These are phyloP conservation scores for Fratercula arctica DNA, from an alignment of 2,797 vertebrate species.

Conservation along the genomic window DNA sequence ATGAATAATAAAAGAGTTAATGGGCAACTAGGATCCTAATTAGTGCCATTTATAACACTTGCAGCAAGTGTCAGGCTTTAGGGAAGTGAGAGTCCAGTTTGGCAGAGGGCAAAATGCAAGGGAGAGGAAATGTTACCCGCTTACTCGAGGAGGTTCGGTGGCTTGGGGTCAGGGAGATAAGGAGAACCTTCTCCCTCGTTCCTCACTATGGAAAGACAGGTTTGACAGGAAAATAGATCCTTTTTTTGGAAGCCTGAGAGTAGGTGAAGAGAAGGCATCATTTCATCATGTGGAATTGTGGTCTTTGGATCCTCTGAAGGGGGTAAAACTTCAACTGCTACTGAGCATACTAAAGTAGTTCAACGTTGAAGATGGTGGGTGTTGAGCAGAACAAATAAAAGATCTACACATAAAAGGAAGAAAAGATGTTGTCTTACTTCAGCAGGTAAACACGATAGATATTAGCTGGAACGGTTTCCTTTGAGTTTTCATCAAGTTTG, in stretches of 20 bases:
- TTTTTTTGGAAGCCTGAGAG: neutral
- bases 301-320: neutral
- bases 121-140: neutral
- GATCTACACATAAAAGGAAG: neutral
- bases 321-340: neutral
- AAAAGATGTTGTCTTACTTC: neutral
- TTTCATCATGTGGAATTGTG: neutral
- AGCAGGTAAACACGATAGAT: neutral
- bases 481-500: neutral
- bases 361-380: fast-evolving
- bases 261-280: neutral
- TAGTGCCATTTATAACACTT: neutral
- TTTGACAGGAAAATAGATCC: neutral
- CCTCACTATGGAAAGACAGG: neutral
- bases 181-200: neutral
- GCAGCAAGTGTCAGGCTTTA: fast-evolving
- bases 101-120: neutral
- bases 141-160: neutral
- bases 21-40: conserved; percentile 19
- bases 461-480: neutral
- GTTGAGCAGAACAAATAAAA: neutral
- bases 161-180: neutral
- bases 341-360: neutral
- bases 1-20: conserved; percentile 45
- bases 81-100: neutral